Evolutionary conservation across 1,140 invertebrate species (phyloP).

Genomic region (Dendrolimus punctatus): DNA sequence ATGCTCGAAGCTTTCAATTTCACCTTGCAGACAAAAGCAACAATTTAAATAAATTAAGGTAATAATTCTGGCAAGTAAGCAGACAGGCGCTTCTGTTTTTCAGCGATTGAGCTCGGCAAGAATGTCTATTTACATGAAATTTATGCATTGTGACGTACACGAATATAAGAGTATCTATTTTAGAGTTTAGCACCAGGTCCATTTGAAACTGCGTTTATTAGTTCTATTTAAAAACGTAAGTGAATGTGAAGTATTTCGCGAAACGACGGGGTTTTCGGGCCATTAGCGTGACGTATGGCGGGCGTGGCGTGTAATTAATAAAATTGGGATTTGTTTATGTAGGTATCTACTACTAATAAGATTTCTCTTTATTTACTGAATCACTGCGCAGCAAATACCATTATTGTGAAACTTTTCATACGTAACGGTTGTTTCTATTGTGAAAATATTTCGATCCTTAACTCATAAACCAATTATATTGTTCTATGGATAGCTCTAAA

Average conservation of each 20-base stretch:
- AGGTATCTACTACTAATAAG: not conserved
- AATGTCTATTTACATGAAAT: constrained; percentile 5
- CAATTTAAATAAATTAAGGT: constrained; percentile 4
- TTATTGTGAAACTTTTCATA: no score
- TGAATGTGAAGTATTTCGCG: not conserved
- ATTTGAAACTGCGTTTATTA: constrained; percentile 4
- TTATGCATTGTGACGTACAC: constrained; percentile 9
- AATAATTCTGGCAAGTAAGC: constrained; percentile 4
- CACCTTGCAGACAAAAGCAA: not conserved
- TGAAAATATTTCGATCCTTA: no score
- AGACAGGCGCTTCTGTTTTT: not conserved
- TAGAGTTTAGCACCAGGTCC: constrained; percentile 8
- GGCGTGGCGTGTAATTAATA: not conserved
- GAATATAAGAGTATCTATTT: constrained; percentile 6
- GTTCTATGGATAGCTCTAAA: no score
- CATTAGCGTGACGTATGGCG: constrained; percentile 1
- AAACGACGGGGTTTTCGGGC: not conserved
- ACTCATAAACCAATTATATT: no score
- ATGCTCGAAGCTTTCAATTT: no score
- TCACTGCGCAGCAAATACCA: no score
- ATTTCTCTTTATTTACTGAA: not conserved
- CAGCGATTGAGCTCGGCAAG: constrained; percentile 3
- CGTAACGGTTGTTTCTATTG: no score
- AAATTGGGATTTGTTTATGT: not conserved
- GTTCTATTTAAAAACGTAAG: constrained; percentile 7